phyloP scores from a whole-genome alignment of 2,797 vertebrate species.

The Mallotus villosus region DNA sequence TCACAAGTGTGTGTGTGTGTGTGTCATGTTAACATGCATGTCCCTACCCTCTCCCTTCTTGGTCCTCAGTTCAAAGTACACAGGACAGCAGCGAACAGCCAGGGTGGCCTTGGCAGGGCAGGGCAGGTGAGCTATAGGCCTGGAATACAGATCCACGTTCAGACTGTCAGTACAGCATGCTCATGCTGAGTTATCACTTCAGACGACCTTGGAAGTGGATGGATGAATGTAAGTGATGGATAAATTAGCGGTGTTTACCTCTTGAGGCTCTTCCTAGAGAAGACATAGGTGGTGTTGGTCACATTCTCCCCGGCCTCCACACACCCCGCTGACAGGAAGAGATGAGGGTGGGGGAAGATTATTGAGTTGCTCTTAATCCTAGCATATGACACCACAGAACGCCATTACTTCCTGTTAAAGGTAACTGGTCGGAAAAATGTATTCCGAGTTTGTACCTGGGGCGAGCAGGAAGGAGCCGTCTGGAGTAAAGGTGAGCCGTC shows the following conservation, averaged over 20 bases:
- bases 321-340: slow-evolving; percentile 83
- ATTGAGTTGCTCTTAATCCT: not conserved
- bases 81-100: slow-evolving; percentile 93
- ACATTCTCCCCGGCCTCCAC: slow-evolving; percentile 92
- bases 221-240: not conserved
- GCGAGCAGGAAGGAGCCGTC: slow-evolving; percentile 91
- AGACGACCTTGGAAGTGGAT: not conserved
- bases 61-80: slow-evolving; percentile 88
- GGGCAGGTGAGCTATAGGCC: slow-evolving; percentile 90
- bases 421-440: not conserved
- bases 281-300: slow-evolving; percentile 92
- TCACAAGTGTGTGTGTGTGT: not conserved
- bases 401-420: not conserved
- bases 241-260: slow-evolving; percentile 74
- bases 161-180: not conserved
- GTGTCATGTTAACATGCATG: slow-evolving; percentile 47
- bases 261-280: slow-evolving; percentile 91
- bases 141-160: slow-evolving; percentile 42
- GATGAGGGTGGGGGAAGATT: not conserved
- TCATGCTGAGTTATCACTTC: not conserved
- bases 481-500: slow-evolving; percentile 92
- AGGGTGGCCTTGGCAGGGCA: slow-evolving; percentile 91
- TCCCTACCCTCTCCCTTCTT: slow-evolving; percentile 69
- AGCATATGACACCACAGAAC: not conserved
- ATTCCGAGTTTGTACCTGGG: slow-evolving; percentile 75